Percentiles rank a stretch among this genome's conserved stretches.
Evolutionary conservation across 2,113 vertebrate genomes (phyloP).

Genomic region (Misgurnus mizolepis): DNA sequence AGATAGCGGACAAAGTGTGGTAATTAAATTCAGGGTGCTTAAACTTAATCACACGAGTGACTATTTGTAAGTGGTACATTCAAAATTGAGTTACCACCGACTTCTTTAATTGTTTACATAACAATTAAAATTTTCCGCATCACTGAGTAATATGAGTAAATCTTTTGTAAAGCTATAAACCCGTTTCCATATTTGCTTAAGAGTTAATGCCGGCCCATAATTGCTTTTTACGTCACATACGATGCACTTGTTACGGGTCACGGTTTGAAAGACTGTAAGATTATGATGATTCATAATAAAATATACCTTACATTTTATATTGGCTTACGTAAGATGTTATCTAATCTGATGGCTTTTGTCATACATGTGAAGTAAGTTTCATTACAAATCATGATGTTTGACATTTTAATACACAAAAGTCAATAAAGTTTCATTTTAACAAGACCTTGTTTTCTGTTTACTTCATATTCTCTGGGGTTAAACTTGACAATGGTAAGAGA

Average conservation of each 20-base stretch:
- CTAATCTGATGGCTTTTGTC: not conserved
- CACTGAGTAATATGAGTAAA: conserved; percentile 13
- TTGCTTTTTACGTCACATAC: not conserved
- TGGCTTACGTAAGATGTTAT: not conserved
- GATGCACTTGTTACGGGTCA: not conserved
- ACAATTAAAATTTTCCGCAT: conserved; percentile 8
- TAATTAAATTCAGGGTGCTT: conserved; percentile 44
- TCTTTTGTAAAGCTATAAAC: conserved; percentile 16
- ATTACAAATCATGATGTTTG: not conserved
- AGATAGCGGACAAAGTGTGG: conserved; percentile 44
- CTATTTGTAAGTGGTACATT: conserved; percentile 41
- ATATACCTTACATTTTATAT: not conserved
- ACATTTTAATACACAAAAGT: conserved; percentile 25
- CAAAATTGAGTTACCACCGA: conserved; percentile 35
- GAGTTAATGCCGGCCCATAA: conserved; percentile 9
- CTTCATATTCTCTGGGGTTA: not conserved
- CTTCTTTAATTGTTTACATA: conserved; percentile 38
- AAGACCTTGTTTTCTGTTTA: not conserved
- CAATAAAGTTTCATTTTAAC: conserved; percentile 11
- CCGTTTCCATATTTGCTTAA: not conserved
- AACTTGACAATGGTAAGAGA: not conserved
- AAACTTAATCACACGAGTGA: conserved; percentile 37
- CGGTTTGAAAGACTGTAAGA: not conserved
- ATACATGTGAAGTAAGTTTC: not conserved
- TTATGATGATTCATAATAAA: not conserved